phyloP scores from a whole-genome alignment of 2,113 vertebrate genomes.

The Aegotheles bennettii region DNA sequence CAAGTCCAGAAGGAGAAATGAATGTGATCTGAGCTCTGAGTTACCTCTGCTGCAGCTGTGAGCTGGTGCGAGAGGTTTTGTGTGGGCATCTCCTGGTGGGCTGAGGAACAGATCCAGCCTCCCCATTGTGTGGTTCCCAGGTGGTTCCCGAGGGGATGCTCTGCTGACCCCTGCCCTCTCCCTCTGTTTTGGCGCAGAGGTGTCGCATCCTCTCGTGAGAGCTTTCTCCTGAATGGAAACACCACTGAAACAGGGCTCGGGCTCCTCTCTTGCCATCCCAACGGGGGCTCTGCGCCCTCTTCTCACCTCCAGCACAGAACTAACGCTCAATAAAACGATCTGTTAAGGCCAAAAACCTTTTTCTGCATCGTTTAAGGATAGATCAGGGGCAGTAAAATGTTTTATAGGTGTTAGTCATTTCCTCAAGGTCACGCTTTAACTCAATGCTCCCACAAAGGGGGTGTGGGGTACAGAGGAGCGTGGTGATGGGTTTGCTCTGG shows the following conservation, averaged over 20 bases:
- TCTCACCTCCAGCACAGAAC: background rate
- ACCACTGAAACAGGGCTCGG: too few species aligned
- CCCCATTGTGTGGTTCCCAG: background rate
- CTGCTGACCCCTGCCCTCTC: background rate
- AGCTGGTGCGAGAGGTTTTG: background rate
- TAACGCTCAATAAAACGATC: background rate
- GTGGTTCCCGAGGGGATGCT: background rate
- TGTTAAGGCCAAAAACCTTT: background rate
- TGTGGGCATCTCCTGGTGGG: background rate
- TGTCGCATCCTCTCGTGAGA: fast-evolving
- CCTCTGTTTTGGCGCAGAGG: background rate
- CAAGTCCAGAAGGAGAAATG: background rate
- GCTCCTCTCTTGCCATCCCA: fast-evolving
- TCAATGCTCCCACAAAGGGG: fast-evolving
- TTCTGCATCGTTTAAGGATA: background rate
- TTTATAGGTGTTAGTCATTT: background rate
- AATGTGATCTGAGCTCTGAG: background rate
- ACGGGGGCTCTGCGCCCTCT: background rate
- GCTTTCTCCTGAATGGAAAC: background rate
- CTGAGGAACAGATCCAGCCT: background rate
- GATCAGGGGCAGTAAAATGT: background rate
- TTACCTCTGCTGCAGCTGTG: background rate
- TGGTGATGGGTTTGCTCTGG: background rate
- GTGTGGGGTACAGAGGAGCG: fast-evolving
- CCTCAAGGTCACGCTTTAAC: background rate